Evolutionary conservation across 2,888 invertebrate genomes (phyloP).

Genomic region (Brachycybe producta): DNA sequence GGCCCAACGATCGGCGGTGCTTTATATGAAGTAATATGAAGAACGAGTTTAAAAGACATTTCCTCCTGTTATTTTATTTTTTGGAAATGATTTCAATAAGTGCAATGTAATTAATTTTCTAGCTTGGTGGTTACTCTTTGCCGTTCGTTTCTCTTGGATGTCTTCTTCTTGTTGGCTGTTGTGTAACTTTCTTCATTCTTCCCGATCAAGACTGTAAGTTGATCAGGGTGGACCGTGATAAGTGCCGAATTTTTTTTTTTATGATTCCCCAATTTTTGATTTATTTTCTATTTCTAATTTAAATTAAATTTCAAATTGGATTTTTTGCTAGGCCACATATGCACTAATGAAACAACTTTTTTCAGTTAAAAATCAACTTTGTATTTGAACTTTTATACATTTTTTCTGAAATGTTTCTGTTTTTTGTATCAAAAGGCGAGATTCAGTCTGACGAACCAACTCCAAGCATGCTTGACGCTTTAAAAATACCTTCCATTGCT

Average conservation of each 20-base stretch:
- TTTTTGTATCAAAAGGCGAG: too few species aligned
- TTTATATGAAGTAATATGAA: slow-evolving; percentile 47
- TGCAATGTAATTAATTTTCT: slow-evolving; percentile 17
- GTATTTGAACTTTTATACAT: too few species aligned
- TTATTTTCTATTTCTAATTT: too few species aligned
- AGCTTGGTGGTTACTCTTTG: slow-evolving; percentile 59
- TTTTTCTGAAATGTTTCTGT: too few species aligned
- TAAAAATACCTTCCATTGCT: slow-evolving; percentile 60
- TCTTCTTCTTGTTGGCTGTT: slow-evolving; percentile 56
- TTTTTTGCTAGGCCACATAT: too few species aligned
- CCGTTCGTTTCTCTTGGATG: slow-evolving; percentile 70
- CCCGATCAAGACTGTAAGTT: slow-evolving; percentile 33
- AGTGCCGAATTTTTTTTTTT: too few species aligned
- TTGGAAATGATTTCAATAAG: not conserved
- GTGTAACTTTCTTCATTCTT: slow-evolving; percentile 57
- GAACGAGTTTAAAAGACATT: not conserved
- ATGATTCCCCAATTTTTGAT: too few species aligned
- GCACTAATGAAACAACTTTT: too few species aligned
- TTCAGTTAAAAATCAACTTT: too few species aligned
- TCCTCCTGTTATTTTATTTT: not conserved
- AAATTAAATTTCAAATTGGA: too few species aligned
- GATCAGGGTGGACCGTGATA: too few species aligned
- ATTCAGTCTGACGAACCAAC: slow-evolving; percentile 5
- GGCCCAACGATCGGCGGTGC: slow-evolving; percentile 83
- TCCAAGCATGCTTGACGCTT: slow-evolving; percentile 40